Conservation (phyloP, 2,797 vertebrate genomes). For the Sternarchorhynchus goeldii region DNA sequence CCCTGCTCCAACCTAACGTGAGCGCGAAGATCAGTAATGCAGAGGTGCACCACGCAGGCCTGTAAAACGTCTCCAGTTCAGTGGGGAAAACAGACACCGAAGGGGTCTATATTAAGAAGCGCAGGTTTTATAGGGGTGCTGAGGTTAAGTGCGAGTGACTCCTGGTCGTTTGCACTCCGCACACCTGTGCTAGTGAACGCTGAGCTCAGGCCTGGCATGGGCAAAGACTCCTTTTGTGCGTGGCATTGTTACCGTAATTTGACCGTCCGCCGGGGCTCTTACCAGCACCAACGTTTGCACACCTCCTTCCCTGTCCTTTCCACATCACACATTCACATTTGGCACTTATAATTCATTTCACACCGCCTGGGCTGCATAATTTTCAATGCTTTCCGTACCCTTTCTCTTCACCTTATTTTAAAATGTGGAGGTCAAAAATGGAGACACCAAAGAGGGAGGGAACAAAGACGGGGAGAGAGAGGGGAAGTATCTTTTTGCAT, state of each 20-base stretch:
- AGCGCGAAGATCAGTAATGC: constrained; percentile 2
- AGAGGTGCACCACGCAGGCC: too few relatives aligned
- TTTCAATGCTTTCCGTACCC: constrained; percentile 33
- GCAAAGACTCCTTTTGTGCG: constrained; percentile 28
- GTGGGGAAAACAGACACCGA: neutral
- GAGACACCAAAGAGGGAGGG: constrained; percentile 31
- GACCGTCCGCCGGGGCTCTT: constrained; percentile 27
- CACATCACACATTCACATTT: constrained; percentile 31
- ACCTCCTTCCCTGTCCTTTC: constrained; percentile 30
- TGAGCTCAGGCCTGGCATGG: neutral
- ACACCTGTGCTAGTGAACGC: constrained; percentile 10
- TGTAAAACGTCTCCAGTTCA: constrained; percentile 5
- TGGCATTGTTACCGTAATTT: constrained; percentile 35
- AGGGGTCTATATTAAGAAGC: constrained; percentile 17
- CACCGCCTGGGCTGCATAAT: constrained; percentile 41
- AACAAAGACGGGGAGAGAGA: constrained; percentile 39
- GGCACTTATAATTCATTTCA: constrained; percentile 47
- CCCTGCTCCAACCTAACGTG: neutral
- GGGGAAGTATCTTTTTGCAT: constrained; percentile 67
- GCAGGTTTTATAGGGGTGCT: constrained; percentile 16
- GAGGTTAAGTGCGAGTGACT: neutral
- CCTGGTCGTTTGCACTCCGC: neutral
- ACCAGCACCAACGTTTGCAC: constrained; percentile 3
- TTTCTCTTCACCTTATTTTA: constrained; percentile 48
- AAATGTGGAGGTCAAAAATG: constrained; percentile 48